Percentiles rank a stretch among this genome's conserved stretches.
Conservation (phyloP, 2,113 vertebrate genomes). For the Microtus montanus region DNA sequence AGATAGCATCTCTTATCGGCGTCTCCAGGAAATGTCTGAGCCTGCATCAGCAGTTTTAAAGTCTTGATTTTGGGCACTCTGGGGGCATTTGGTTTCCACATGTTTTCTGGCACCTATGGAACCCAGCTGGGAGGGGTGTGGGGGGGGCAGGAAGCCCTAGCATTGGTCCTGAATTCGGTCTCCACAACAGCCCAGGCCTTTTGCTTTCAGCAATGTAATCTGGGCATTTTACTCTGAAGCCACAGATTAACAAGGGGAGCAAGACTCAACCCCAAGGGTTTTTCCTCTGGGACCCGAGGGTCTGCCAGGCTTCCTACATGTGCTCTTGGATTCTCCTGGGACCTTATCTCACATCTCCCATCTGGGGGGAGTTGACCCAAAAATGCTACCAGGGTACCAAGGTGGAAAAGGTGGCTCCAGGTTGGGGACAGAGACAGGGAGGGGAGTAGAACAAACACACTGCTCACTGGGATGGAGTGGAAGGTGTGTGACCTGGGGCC, state of each 20-base stretch:
- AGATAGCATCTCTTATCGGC: constrained; percentile 16
- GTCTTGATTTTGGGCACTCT: not conserved
- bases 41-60: not conserved
- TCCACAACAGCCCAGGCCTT: not conserved
- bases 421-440: not conserved
- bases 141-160: not conserved
- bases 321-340: not conserved
- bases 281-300: not conserved
- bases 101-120: constrained; percentile 15
- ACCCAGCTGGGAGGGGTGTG: not conserved
- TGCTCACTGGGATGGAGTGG: not conserved
- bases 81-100: not conserved
- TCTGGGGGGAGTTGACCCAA: not conserved
- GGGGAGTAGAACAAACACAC: not conserved
- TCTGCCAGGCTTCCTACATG: not conserved
- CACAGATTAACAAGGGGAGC: not conserved
- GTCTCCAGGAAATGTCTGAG: constrained; percentile 29
- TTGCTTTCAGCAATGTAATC: constrained; percentile 25
- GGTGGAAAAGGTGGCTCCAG: not conserved
- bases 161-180: not conserved
- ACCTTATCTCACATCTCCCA: not conserved
- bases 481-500: not conserved
- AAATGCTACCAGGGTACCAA: not conserved
- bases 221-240: not conserved
- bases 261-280: not conserved